A percentile compares a stretch with the other conserved stretches of the same genome.
Evolutionary conservation across 1,140 invertebrate species (phyloP).

Genomic region (Habropoda laboriosa): DNA sequence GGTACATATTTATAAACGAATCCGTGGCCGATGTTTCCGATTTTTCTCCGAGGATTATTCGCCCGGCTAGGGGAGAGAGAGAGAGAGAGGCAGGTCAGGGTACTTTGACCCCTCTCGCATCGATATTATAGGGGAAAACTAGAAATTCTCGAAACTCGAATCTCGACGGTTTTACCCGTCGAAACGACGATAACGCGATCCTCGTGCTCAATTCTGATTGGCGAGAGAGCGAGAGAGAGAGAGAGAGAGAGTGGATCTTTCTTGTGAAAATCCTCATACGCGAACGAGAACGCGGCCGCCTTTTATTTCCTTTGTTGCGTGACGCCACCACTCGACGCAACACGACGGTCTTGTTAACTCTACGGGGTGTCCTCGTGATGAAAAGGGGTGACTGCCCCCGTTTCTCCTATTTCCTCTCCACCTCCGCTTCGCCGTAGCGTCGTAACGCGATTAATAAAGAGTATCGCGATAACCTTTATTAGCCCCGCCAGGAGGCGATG

Average conservation of each 20-base stretch:
- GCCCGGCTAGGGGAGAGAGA: too few species aligned
- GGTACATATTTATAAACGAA: constrained; percentile 47
- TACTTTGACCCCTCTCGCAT: constrained; percentile 32
- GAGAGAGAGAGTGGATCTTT: too few species aligned
- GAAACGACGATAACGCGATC: background rate
- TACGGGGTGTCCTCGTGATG: background rate
- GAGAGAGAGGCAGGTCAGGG: background rate
- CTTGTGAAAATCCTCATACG: constrained; percentile 6
- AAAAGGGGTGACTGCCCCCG: constrained; percentile 35
- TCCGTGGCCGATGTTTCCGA: constrained; percentile 20
- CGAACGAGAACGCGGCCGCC: background rate
- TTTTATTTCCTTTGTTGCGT: constrained; percentile 38
- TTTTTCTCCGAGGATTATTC: constrained; percentile 42
- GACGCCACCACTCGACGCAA: constrained; percentile 29
- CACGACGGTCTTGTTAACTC: constrained; percentile 13
- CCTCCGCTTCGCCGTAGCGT: constrained; percentile 9
- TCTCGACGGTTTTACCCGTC: background rate
- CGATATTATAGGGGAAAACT: constrained; percentile 38
- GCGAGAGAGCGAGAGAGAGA: too few species aligned
- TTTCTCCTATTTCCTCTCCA: background rate
- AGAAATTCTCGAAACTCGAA: constrained; percentile 34
- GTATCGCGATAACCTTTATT: constrained; percentile 47
- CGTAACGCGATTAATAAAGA: constrained; percentile 60
- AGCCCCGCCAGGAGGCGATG: background rate
- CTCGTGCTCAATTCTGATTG: background rate